Evolutionary conservation across 2,797 vertebrate genomes (phyloP), one percentile per base, ranked within the genome.

Genomic region (Cyprinodon diabolis): DNA sequence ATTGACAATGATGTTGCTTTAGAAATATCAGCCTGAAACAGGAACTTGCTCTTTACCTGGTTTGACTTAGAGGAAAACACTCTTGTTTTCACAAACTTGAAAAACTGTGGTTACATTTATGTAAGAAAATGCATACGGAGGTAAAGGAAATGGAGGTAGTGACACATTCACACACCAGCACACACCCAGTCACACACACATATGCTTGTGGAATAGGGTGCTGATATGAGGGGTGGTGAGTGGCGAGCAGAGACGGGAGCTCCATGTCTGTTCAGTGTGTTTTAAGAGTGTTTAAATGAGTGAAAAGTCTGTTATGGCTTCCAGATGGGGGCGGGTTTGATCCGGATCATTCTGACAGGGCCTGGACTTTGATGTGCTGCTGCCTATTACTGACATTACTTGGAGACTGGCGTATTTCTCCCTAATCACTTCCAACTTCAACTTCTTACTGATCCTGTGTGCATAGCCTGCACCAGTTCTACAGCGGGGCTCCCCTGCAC

Each of bases 361-460:
- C 89, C 82, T 69, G 79, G 83, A 90, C 95, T 95, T 95, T 95
- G 94, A 95, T 95, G 93, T 95, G 94, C 91, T 94, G 88, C 88
- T 93, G 93, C 93, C 92, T 89, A 95, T 95, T 95, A 95, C 93
- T 90, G 90, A 93, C 94, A 95, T 94, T 92, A 93, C 90, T 90
- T 90, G 86, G 83, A 94, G 92, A 94, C 90, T 77, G 88, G 84
- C 86, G 80, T 90, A 92, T 91, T 93, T 91, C 91, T 88, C 85
- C 87, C 86, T 94, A 94, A 94, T 94, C 93, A 92, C 92, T 92
- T 92, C 91, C 94, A 93, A 95, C 87, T 90, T 86, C 62, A 65
- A 23, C 88, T 85, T 83, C 84, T 76, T 81, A 78, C 79, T 75
- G 67, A 69, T 68, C 80, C 68, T 55, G 58, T 55, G 66, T 51